Base-by-base conservation (phyloP, 2,888 invertebrate species). In the Andrena hattorfiana region DNA sequence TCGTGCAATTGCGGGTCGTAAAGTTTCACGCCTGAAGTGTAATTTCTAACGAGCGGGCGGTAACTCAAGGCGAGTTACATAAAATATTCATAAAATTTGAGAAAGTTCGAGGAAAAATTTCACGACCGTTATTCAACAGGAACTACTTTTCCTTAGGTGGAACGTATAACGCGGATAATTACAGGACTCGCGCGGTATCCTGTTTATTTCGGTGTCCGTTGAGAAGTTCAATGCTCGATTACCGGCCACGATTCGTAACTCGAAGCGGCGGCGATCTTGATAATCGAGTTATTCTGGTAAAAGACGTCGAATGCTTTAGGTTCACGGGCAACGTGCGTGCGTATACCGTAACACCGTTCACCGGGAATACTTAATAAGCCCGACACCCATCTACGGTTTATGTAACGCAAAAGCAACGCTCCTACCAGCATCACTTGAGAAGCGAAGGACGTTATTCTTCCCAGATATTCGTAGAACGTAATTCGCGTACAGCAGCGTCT, bases 311-410 rank as follows among this genome's bases (percentile, higher is more conserved):
- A 71, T 54, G 28, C 62, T 73, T 78, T 85, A 85, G 85, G 85
- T 87, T 87, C 87, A 87, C 77, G 87, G 88, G 79, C 88, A 83
- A 73, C 75, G 20, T 60, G 63, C 56, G 68, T 56, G 54, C 63
- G 35, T 48, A 75, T 26, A 75, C 62, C 71, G 80, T 82, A 82
- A 84, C 71, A 80, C 81, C 87, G 75, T 79, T 87, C 86, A 79
- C 85, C 66, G 77, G 35, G 79, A 79, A 81, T 81, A 78, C 84
- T 81, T 79, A 83, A 87, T 79, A 77, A 85, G 78, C 69, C 77
- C 16, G 83, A 86, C 84, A 76, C 73, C 81, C 68, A 67, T 80
- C 74, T 73, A 64, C 70, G 64, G 75, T 88, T 88, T 88, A 88
- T 81, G 89, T 82, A 88, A 88, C 54, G 70, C 77, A 76, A 85